phyloP scores from a whole-genome alignment of 2,113 vertebrate species.

The Ardeotis arabs region DNA sequence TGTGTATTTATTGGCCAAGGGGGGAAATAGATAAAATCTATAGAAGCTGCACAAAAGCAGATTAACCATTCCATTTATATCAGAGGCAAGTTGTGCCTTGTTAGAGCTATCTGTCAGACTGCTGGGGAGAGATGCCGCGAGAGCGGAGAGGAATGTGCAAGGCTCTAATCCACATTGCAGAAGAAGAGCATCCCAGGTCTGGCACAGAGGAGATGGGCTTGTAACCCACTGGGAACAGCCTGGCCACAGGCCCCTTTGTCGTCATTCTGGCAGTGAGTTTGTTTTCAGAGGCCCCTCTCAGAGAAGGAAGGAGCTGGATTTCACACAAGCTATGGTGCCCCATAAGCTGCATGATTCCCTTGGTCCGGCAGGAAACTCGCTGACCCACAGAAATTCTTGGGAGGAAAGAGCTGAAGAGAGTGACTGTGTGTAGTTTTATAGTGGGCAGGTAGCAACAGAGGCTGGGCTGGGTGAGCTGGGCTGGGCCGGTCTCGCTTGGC shows the following conservation, averaged over 20 bases:
- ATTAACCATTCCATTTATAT: neutral
- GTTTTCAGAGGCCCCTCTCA: neutral
- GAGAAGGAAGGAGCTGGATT: neutral
- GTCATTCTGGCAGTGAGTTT: neutral
- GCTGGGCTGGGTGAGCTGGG: neutral
- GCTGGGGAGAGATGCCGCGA: neutral
- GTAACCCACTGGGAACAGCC: neutral
- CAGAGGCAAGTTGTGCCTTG: neutral
- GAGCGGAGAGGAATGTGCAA: accelerated
- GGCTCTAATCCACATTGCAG: neutral
- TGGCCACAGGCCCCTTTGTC: neutral
- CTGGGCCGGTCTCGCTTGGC: accelerated
- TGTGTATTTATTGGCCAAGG: neutral
- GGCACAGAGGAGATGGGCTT: neutral
- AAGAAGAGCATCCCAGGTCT: neutral
- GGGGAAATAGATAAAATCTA: neutral
- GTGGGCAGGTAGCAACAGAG: accelerated
- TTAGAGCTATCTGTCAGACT: too few species aligned
- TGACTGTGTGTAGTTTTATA: neutral
- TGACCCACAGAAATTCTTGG: neutral
- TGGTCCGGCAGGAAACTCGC: neutral
- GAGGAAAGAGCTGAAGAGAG: neutral
- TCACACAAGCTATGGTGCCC: neutral
- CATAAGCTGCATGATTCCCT: neutral
- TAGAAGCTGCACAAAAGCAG: neutral